Conservation (phyloP, 1,140 invertebrate genomes). For the Bombus polaris region DNA sequence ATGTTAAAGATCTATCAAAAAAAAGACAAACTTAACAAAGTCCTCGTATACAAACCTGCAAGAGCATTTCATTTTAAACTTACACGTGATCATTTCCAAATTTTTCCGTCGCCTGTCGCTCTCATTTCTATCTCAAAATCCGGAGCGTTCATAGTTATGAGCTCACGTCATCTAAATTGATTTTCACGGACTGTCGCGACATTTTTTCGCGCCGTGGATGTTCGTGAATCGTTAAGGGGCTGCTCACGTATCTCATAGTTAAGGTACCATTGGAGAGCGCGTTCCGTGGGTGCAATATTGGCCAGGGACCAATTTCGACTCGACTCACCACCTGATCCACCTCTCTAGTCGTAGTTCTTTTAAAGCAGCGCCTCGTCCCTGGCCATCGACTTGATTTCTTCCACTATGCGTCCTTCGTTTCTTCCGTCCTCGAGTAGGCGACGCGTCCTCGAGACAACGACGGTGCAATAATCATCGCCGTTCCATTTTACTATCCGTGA, state of each 20-base stretch:
- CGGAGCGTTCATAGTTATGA: too few species aligned
- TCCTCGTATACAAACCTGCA: too few species aligned
- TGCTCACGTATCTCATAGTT: slow-evolving; percentile 33
- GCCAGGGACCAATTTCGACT: slow-evolving; percentile 44
- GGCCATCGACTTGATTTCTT: slow-evolving; percentile 23
- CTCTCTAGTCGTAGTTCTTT: slow-evolving; percentile 37
- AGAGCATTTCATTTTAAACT: too few species aligned
- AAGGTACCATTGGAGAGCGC: neutral
- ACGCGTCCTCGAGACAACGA: slow-evolving; percentile 1
- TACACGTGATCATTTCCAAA: too few species aligned
- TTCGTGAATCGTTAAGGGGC: slow-evolving; percentile 12
- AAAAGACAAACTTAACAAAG: too few species aligned
- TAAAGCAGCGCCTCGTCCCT: slow-evolving; percentile 29
- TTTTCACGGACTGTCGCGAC: neutral
- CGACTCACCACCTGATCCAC: slow-evolving; percentile 43
- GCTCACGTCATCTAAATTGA: neutral
- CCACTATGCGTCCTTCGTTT: neutral
- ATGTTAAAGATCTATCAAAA: too few species aligned
- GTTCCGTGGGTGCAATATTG: slow-evolving; percentile 1
- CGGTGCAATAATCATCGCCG: slow-evolving; percentile 50
- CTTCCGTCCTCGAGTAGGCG: neutral
- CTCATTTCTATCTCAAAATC: too few species aligned
- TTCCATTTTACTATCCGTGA: slow-evolving; percentile 31
- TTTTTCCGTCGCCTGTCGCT: too few species aligned
- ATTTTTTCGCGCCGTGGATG: neutral